Evolutionary conservation across 2,797 vertebrate genomes (phyloP).

Genomic region (Chaetophractus vellerosus): DNA sequence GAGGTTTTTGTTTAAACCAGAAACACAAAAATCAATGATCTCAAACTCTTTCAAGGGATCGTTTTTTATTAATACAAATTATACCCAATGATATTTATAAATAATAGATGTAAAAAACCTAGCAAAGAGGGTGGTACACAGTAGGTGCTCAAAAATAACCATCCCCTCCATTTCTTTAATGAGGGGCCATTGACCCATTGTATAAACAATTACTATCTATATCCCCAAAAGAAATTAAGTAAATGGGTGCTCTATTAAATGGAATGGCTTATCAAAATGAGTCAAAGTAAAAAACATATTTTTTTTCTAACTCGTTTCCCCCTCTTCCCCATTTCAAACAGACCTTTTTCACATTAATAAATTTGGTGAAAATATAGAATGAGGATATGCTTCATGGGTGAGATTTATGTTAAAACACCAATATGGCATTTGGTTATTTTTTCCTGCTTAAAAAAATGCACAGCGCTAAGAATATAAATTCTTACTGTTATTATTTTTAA

Average conservation of each 20-base stretch:
- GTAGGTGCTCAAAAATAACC: not conserved
- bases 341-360: constrained; percentile 41
- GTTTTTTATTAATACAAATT: constrained; percentile 7
- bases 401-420: constrained; percentile 53
- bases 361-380: constrained; percentile 16
- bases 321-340: not conserved
- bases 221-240: constrained; percentile 17
- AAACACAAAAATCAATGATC: constrained; percentile 35
- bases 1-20: constrained; percentile 36
- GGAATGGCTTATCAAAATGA: constrained; percentile 27
- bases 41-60: not conserved
- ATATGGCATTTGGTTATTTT: not conserved
- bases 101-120: not conserved
- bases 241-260: constrained; percentile 11
- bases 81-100: not conserved
- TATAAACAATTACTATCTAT: constrained; percentile 26
- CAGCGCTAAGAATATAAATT: not conserved
- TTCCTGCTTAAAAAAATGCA: constrained; percentile 39
- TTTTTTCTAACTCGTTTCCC: not conserved
- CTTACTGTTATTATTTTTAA: not conserved
- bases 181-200: not conserved
- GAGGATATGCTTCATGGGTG: not conserved
- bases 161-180: not conserved
- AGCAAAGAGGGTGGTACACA: not conserved
- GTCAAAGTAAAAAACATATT: constrained; percentile 13